Conservation (phyloP, 1,140 invertebrate species). For the Anastrepha ludens region DNA sequence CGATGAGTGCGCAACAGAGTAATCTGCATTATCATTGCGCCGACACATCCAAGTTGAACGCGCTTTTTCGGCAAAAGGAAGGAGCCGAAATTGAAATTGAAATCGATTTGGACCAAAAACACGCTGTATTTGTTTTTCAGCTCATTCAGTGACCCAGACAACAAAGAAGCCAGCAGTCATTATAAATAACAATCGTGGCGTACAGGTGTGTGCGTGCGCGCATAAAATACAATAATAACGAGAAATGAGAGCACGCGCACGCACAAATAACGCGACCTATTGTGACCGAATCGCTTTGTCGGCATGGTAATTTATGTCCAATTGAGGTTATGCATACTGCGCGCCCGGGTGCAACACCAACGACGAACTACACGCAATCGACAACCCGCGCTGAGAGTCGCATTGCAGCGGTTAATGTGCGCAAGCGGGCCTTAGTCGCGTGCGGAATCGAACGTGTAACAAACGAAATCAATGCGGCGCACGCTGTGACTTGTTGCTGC, state of each 20-base stretch:
- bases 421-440: background rate
- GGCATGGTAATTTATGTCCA: conserved; percentile 55
- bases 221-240: background rate
- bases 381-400: background rate
- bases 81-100: conserved; percentile 24
- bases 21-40: background rate
- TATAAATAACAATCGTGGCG: background rate
- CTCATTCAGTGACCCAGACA: conserved; percentile 12
- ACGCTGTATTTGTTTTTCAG: background rate
- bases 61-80: background rate
- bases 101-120: background rate
- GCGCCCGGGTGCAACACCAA: background rate
- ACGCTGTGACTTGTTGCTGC: too few relatives aligned
- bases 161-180: conserved; percentile 11
- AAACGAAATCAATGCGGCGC: background rate
- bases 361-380: background rate
- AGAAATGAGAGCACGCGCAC: conserved; percentile 10
- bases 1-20: background rate
- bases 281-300: conserved; percentile 51
- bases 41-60: background rate
- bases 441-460: background rate
- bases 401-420: background rate
- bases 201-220: background rate
- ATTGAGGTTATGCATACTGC: conserved; percentile 54
- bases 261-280: background rate